These are phyloP conservation scores for Geotrypetes seraphini DNA, from an alignment of 2,797 vertebrate genomes.

Conservation along the genomic window DNA sequence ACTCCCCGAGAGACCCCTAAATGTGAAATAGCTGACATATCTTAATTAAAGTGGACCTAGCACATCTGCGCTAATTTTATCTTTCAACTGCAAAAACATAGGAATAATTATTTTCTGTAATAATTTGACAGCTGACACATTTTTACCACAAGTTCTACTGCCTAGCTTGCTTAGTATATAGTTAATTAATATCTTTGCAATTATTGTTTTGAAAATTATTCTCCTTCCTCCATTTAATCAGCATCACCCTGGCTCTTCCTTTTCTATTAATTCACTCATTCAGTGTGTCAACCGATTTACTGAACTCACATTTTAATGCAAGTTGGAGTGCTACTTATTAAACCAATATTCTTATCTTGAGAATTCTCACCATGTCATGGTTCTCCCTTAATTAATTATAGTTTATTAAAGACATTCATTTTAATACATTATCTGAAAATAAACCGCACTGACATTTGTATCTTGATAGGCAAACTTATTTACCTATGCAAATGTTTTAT, in stretches of 20 bases:
- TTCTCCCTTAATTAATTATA: constrained; percentile 11
- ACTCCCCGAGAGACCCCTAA: too few species aligned
- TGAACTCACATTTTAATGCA: constrained; percentile 18
- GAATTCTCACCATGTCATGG: constrained; percentile 7
- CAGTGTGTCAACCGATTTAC: constrained; percentile 26
- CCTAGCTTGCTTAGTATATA: constrained; percentile 4
- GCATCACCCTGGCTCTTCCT: constrained; percentile 22
- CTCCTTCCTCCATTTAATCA: constrained; percentile 24
- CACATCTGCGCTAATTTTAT: too few species aligned
- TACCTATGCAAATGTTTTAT: too few species aligned
- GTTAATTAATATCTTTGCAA: constrained; percentile 14
- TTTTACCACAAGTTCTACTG: constrained; percentile 13
- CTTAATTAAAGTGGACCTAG: too few species aligned
- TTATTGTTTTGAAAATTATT: constrained; percentile 18
- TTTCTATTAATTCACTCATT: constrained; percentile 37
- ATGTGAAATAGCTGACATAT: too few species aligned
- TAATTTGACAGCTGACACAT: constrained; percentile 16
- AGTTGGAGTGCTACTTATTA: constrained; percentile 24
- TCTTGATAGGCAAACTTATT: too few species aligned
- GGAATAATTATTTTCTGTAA: constrained; percentile 4
- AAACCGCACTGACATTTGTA: too few species aligned
- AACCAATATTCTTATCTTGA: constrained; percentile 23
- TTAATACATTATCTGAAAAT: too few species aligned
- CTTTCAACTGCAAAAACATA: too few species aligned
- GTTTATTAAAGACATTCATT: not conserved